phyloP scores from a whole-genome alignment of 2,113 vertebrate species.

The Drymodes brunneopygia region DNA sequence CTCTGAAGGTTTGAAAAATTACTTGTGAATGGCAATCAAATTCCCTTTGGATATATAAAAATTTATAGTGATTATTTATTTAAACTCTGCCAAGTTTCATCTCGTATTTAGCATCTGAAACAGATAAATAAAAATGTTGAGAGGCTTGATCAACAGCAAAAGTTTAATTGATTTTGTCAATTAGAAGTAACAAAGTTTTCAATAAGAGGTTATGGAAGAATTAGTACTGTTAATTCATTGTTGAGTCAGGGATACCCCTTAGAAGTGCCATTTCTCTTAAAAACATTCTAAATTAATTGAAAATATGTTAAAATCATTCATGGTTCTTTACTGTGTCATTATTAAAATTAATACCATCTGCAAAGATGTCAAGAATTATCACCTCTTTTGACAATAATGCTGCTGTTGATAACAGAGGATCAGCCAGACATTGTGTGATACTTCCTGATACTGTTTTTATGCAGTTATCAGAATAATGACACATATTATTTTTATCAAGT shows the following conservation, averaged over 20 bases:
- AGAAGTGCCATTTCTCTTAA: background rate
- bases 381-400: background rate
- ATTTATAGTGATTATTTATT: background rate
- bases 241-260: background rate
- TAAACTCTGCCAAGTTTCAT: background rate
- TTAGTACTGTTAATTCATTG: background rate
- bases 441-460: background rate
- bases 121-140: background rate
- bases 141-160: background rate
- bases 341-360: background rate
- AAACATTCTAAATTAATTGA: background rate
- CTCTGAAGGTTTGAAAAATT: background rate
- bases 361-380: background rate
- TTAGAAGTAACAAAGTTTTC: background rate
- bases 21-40: background rate
- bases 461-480: background rate
- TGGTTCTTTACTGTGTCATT: background rate
- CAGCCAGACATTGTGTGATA: background rate
- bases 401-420: background rate
- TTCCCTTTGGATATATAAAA: background rate
- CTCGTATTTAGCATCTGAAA: background rate
- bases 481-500: background rate
- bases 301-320: background rate
- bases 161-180: background rate
- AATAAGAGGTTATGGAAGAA: background rate